A percentile compares a stretch with the other conserved stretches of the same genome.
These are phyloP conservation scores for Chirona hameri DNA, from an alignment of 2,888 invertebrate genomes.

Conservation along the genomic window DNA sequence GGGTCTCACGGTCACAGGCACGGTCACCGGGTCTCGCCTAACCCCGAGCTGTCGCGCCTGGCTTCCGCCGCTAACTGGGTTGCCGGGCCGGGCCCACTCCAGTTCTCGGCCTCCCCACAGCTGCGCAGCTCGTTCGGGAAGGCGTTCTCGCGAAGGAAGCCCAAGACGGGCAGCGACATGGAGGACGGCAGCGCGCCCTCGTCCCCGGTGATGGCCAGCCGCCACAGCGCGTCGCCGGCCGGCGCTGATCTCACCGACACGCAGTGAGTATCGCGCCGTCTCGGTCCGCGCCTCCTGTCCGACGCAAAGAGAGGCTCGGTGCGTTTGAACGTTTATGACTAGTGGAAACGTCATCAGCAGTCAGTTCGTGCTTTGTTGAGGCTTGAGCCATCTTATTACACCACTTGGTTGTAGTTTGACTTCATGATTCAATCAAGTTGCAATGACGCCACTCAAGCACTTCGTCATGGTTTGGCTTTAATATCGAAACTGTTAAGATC, in stretches of 20 bases:
- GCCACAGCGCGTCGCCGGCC: slow-evolving; percentile 40
- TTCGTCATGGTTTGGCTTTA: too few species aligned
- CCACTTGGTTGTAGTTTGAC: too few species aligned
- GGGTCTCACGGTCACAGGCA: not conserved
- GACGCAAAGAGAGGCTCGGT: too few species aligned
- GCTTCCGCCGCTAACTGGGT: not conserved
- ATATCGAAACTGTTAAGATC: too few species aligned
- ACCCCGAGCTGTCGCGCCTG: not conserved
- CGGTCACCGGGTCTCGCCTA: not conserved
- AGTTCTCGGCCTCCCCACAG: slow-evolving; percentile 47
- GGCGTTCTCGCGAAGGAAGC: slow-evolving; percentile 72
- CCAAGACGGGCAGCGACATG: slow-evolving; percentile 45
- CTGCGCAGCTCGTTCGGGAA: slow-evolving; percentile 94
- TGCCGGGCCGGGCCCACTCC: not conserved
- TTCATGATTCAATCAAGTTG: too few species aligned
- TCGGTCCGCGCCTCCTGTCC: too few species aligned
- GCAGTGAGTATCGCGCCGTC: too few species aligned
- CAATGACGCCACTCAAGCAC: too few species aligned
- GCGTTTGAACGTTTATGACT: too few species aligned
- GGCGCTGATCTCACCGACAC: not conserved
- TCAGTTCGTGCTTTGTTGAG: too few species aligned
- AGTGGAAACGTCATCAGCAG: too few species aligned
- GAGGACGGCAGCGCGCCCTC: slow-evolving; percentile 54
- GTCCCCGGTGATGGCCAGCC: slow-evolving; percentile 52
- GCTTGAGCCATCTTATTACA: too few species aligned